Evolutionary conservation across 2,113 vertebrate genomes (phyloP), one percentile per base, ranked within the genome.

Genomic region (Entomyzon cyanotis): DNA sequence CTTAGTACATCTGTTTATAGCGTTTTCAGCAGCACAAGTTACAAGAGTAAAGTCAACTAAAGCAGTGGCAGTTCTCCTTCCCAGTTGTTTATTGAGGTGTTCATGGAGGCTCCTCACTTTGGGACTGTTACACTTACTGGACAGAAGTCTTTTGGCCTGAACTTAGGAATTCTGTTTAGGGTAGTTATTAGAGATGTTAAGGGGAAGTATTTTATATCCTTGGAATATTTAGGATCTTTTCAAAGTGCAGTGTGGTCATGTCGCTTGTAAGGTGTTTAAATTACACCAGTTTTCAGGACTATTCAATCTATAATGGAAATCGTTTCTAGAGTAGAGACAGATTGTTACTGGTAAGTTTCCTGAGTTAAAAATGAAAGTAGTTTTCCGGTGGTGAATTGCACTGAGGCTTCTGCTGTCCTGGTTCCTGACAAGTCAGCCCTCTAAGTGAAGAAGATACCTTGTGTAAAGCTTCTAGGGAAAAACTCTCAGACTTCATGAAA

Each of bases 201-300:
- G 13, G 22, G 31, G 14, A 35, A 56, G 4, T 50, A 3, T 55
- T 88, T 83, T 70, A 25, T n/a, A 20, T 81, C 12, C 3, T 68
- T 81, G 68, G 60, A 80, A 22, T 33, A 52, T 8, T 46, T 2
- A 3, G 16, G 6, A 7, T 53, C 31, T 80, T 89, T 35, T 39
- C 21, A 33, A 70, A n/a, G 50, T 55, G 15, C 19, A 85, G 27
- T 0, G 0, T 25, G 15, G 3, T 46, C 3, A 0, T 47, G 3
- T 63, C 49, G 63, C 20, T 60, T 35, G 4, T 31, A 50, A 70
- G 42, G 31, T 62, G 33, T 63, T 74, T 30, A 77, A 46, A 62
- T 53, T 21, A 18, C 18, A 8, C 9, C 0, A 0, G 1, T 76
- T 94, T 55, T 88, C 31, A 73, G 62, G 27, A 8, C 7, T 65